Base-by-base conservation (phyloP, 2,797 vertebrate genomes). In the Aselliscus stoliczkanus region DNA sequence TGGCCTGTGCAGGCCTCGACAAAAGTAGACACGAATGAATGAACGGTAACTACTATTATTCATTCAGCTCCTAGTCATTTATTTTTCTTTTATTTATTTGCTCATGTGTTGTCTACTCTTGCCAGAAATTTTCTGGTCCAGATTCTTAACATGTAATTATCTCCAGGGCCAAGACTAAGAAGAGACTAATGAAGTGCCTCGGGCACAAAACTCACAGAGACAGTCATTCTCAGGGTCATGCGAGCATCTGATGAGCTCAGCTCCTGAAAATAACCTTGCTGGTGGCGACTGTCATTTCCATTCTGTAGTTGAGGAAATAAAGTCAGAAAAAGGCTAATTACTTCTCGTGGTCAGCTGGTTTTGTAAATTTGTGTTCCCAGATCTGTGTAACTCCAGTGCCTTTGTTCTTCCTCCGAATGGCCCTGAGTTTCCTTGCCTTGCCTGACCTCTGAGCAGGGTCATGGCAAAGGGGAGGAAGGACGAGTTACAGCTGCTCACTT, bases 91-190 rank as follows among this genome's bases (percentile, higher is more conserved):
- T 47, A 80, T 86, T 86, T 73, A 67, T 31, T 93, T 54, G 69
- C 31, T 93, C 88, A 39, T 31, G 65, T 47, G 20, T 60, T 82
- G 31, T 86, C 89, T 92, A n/a, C 58, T 88, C 73, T 88, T 88
- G 90, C 87, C 90, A 86, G 90, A 60, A 95, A 88, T 82, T 94
- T 95, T 79, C 94, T 80, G 27, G 69, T 94, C 58, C n/a, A 56
- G 37, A 67, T 88, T 85, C 75, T 92, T 90, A 88, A 95, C 73
- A 21, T 56, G 21, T 83, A 87, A 95, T 96, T 95, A 94, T 93
- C 84, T 93, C 42, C 69, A 67, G 84, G 94, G 52, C 81, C 37
- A 72, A 81, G 70, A 93, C 34, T 31, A 14, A 80, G 39, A 58
- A 92, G 60, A 47, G 25, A 84, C 58, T 88, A 95, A 88, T 80